Base-by-base conservation (phyloP, 2,797 vertebrate species). In the Triplophysa yarkandensis region DNA sequence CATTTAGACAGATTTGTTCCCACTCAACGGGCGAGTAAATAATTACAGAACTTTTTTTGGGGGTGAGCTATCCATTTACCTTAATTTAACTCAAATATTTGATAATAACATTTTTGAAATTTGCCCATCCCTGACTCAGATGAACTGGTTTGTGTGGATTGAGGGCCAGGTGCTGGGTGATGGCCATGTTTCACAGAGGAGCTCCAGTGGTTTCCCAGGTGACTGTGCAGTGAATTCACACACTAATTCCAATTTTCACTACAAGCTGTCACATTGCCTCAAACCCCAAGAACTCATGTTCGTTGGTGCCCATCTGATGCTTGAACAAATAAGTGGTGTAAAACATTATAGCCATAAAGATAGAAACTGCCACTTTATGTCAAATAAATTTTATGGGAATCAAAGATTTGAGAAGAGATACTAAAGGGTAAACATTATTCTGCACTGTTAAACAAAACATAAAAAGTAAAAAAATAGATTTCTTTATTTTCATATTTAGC, bases 211-310 rank as follows among this genome's bases (percentile, higher is more conserved):
- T 72, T 82, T 80, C 80, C 75, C 84, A 86, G 83, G 84, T 85
- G 74, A 80, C 71, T 76, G 79, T 57, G 68, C 77, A 77, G 73
- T 44, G 71, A 68, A 52, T 88, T 91, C 84, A 83, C 78, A 88
- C 77, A 34, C 63, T 5, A 0, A 46, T 80, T 78, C 68, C 19
- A 86, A 64, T 83, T 87, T 86, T 87, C 86, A 85, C 86, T 85
- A 85, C 87, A 86, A 67, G 82, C 48, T 14, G 76, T 76, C 85
- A 89, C 61, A 78, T 73, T 62, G 80, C 79, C 72, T 52, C 76
- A 74, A 34, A 76, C 72, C 64, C 77, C 67, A 65, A 76, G 77
- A 65, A 76, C 50, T 71, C 60, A 8, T 50, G 65, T 74, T 77
- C 27, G 9, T 58, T 17, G 36, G 70, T 43, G 16, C 57, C 46